Conservation (phyloP, 2,797 vertebrate species). For the Myotis daubentonii region DNA sequence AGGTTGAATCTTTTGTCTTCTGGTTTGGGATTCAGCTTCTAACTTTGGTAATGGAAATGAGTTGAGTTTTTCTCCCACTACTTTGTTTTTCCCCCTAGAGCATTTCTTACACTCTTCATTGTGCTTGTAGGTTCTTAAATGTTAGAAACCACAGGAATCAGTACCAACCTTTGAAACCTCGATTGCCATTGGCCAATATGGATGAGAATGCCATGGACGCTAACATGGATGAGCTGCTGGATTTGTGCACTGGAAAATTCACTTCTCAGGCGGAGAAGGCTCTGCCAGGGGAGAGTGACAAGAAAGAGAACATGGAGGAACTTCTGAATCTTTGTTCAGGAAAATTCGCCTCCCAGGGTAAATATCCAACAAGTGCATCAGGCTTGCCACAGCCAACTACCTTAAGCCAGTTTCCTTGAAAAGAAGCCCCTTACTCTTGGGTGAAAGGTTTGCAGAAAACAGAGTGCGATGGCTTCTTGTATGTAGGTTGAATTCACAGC, state of each 20-base stretch:
- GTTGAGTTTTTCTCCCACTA: neutral
- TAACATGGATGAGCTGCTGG: conserved; percentile 96
- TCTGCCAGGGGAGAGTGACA: conserved; percentile 64
- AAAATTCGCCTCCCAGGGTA: conserved; percentile 89
- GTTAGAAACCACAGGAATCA: conserved; percentile 86
- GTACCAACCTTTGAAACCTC: conserved; percentile 91
- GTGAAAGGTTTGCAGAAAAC: conserved; percentile 21
- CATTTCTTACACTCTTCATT: conserved; percentile 39
- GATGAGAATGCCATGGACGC: conserved; percentile 99
- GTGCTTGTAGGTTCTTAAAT: conserved; percentile 86
- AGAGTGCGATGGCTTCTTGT: neutral
- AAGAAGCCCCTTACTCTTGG: neutral
- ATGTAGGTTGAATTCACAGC: neutral
- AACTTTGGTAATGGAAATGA: conserved; percentile 1
- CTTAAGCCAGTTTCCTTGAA: neutral
- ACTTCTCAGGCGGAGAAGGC: conserved; percentile 81
- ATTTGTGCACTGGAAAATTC: conserved; percentile 95
- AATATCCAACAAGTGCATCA: neutral
- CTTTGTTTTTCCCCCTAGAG: conserved; percentile 18
- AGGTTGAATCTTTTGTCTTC: conserved; percentile 50
- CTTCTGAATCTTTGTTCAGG: conserved; percentile 94
- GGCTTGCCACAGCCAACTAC: neutral
- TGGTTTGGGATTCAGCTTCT: conserved; percentile 45
- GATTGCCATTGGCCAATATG: conserved; percentile 91
- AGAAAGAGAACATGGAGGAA: conserved; percentile 90